phyloP scores from a whole-genome alignment of 2,113 vertebrate genomes.

The Tragelaphus imberbis region DNA sequence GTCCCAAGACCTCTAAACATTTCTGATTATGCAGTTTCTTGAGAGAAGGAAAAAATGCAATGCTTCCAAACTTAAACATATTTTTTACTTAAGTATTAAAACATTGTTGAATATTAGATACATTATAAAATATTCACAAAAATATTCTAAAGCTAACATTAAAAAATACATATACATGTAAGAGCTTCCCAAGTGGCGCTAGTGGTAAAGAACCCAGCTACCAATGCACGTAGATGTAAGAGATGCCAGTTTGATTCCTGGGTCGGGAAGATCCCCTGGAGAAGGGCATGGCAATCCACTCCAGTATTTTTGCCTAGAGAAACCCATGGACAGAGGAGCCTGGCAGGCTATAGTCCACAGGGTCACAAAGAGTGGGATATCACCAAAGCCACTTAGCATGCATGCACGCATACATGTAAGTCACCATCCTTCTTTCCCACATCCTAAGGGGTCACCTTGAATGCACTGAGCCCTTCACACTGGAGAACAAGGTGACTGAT shows the following conservation, averaged over 20 bases:
- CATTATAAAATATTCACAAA: conserved; percentile 10
- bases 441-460: neutral
- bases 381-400: neutral
- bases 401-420: neutral
- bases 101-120: neutral
- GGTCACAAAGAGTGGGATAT: neutral
- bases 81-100: neutral
- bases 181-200: neutral
- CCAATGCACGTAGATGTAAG: neutral
- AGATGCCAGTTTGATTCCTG: neutral
- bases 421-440: neutral
- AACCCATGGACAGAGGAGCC: neutral
- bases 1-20: neutral
- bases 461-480: neutral
- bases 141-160: neutral
- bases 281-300: neutral
- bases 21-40: neutral
- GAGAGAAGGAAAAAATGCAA: neutral
- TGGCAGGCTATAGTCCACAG: neutral
- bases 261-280: neutral
- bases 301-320: neutral
- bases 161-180: neutral
- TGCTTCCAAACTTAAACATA: neutral
- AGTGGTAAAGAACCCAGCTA: neutral
- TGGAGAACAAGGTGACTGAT: neutral